phyloP scores from a whole-genome alignment of 1,140 invertebrate genomes.

The Sitodiplosis mosellana region DNA sequence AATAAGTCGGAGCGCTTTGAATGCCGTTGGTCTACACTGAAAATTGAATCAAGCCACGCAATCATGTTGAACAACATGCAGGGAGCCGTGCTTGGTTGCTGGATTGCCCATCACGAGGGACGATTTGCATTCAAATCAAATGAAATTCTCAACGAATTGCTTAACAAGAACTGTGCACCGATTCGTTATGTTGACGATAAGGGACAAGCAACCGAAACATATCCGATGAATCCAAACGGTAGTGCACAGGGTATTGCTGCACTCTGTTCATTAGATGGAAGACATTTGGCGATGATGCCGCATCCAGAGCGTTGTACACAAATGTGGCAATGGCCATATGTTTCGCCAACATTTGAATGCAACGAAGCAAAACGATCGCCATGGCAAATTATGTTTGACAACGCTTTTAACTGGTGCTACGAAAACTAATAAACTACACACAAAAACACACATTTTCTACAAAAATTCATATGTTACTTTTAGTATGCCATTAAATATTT shows the following conservation, averaged over 20 bases:
- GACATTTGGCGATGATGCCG: conserved; percentile 95
- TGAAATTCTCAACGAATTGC: conserved; percentile 33
- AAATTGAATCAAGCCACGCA: conserved; percentile 42
- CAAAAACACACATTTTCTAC: no score
- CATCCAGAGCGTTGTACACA: conserved; percentile 84
- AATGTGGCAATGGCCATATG: conserved; percentile 72
- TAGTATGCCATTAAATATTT: no score
- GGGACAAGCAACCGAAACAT: conserved; percentile 51
- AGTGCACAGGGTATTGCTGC: conserved; percentile 61
- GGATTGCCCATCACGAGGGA: conserved; percentile 96
- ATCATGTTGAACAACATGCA: conserved; percentile 84
- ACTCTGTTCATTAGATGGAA: conserved; percentile 71
- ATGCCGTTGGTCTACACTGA: conserved; percentile 75
- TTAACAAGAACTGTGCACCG: conserved; percentile 43
- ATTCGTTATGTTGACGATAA: conserved; percentile 72
- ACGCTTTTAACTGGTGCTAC: conserved; percentile 64
- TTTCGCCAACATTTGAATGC: conserved; percentile 28
- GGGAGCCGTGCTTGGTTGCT: conserved; percentile 72
- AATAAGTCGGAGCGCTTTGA: conserved; percentile 81
- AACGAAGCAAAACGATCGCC: conserved; percentile 39
- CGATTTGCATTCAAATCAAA: conserved; percentile 39
- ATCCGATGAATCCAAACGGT: conserved; percentile 92
- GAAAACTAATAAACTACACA: no score
- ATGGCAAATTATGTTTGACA: conserved; percentile 82
- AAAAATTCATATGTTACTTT: neutral